Conservation (phyloP, 2,113 vertebrate species). For the Hylia prasina region DNA sequence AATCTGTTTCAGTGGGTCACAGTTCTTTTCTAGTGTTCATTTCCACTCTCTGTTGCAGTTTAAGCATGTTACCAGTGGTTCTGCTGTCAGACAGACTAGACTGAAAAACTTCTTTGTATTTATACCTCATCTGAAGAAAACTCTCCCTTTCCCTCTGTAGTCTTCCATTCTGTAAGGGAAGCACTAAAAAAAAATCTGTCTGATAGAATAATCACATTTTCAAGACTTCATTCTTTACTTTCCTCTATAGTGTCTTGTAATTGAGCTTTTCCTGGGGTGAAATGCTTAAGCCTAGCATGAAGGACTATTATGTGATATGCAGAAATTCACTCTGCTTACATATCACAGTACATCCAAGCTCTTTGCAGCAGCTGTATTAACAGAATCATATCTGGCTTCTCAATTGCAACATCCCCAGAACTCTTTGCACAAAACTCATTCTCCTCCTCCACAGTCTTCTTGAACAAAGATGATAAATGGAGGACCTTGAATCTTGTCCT, state of each 20-base stretch:
- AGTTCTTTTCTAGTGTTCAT: background rate
- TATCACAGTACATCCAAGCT: background rate
- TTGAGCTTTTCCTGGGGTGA: background rate
- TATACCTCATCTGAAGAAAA: background rate
- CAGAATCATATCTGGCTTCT: background rate
- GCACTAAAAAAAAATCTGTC: background rate
- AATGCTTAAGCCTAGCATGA: background rate
- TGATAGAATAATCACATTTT: background rate
- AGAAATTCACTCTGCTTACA: background rate
- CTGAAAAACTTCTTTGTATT: background rate
- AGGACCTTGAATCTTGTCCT: background rate
- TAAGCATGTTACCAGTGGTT: background rate
- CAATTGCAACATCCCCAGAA: background rate
- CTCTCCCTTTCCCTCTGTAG: background rate
- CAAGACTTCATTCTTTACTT: background rate
- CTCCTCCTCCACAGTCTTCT: background rate
- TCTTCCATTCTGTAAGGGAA: background rate
- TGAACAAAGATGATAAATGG: background rate
- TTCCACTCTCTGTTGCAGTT: background rate
- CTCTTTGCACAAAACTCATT: background rate
- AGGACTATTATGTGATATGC: rapidly evolving
- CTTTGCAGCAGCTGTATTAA: background rate
- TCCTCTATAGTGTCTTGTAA: background rate
- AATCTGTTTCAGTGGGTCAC: background rate
- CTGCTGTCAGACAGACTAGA: background rate